Evolutionary conservation across 2,113 vertebrate species (phyloP).

Genomic region (Labrus mixtus): DNA sequence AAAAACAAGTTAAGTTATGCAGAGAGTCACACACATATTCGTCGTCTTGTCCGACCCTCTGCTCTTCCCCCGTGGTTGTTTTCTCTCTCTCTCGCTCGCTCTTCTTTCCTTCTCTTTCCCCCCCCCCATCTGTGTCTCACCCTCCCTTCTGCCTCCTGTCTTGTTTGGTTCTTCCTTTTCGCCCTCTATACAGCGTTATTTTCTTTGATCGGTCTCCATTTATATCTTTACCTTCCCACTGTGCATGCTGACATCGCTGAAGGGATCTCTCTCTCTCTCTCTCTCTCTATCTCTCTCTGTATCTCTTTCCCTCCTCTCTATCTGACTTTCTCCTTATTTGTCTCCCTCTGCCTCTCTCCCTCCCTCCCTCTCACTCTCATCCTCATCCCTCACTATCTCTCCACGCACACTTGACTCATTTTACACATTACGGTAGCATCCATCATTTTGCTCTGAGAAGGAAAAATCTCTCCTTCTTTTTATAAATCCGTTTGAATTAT

Average conservation of each 20-base stretch:
- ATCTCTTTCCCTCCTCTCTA: slow-evolving; percentile 29
- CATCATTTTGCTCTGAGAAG: slow-evolving; percentile 66
- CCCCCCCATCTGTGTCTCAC: slow-evolving; percentile 39
- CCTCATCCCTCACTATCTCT: slow-evolving; percentile 66
- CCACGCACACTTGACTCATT: slow-evolving; percentile 77
- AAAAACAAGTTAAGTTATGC: slow-evolving; percentile 30
- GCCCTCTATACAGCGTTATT: slow-evolving; percentile 43
- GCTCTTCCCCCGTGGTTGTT: slow-evolving; percentile 7
- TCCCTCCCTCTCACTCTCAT: slow-evolving; percentile 49
- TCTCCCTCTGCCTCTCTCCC: slow-evolving; percentile 28
- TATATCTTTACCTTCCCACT: slow-evolving; percentile 72
- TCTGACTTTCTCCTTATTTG: slow-evolving; percentile 42
- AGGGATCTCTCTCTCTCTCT: slow-evolving; percentile 47
- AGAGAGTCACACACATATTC: slow-evolving; percentile 26
- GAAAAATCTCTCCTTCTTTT: slow-evolving; percentile 31
- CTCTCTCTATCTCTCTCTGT: slow-evolving; percentile 31
- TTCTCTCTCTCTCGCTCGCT: not conserved
- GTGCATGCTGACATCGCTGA: slow-evolving; percentile 61
- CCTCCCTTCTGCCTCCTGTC: slow-evolving; percentile 6
- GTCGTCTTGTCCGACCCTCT: slow-evolving; percentile 30
- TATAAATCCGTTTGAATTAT: slow-evolving; percentile 6
- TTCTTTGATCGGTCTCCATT: slow-evolving; percentile 65
- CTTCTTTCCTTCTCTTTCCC: slow-evolving; percentile 33
- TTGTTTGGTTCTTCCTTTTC: slow-evolving; percentile 31
- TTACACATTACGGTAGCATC: slow-evolving; percentile 75